Evolutionary conservation across 2,888 invertebrate genomes (phyloP).

Genomic region (Papilio demoleus): DNA sequence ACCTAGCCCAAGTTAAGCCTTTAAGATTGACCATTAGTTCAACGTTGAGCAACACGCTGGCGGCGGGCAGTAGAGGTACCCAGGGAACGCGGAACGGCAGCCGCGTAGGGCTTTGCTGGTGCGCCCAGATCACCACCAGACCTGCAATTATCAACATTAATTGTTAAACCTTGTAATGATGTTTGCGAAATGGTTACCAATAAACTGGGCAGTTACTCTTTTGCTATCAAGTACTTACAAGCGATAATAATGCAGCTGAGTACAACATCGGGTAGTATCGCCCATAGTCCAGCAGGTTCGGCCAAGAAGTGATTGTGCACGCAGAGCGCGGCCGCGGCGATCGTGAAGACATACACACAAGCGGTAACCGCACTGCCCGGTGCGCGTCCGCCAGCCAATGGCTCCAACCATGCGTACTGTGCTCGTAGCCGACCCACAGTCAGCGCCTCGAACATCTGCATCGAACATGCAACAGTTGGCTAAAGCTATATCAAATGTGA

Average conservation of each 20-base stretch:
- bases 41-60: constrained; percentile 92
- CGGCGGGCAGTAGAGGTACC: constrained; percentile 90
- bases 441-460: constrained; percentile 84
- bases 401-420: constrained; percentile 89
- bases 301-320: constrained; percentile 86
- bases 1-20: constrained; percentile 91
- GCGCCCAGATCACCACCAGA: constrained; percentile 88
- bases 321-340: constrained; percentile 87
- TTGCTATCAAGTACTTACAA: constrained; percentile 79
- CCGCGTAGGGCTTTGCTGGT: constrained; percentile 88
- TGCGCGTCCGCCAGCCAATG: constrained; percentile 88
- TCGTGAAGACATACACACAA: constrained; percentile 88
- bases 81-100: constrained; percentile 91
- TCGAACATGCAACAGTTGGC: too few species aligned
- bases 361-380: constrained; percentile 90
- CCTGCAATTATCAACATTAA: constrained; percentile 67
- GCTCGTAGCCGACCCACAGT: constrained; percentile 90
- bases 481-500: too few species aligned
- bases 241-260: constrained; percentile 85
- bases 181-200: not conserved
- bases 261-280: constrained; percentile 84
- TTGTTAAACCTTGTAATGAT: not conserved
- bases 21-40: constrained; percentile 93
- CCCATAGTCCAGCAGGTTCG: constrained; percentile 85
- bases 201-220: not conserved